phyloP scores from a whole-genome alignment of 2,888 invertebrate genomes.

The Drosophila antonietae region DNA sequence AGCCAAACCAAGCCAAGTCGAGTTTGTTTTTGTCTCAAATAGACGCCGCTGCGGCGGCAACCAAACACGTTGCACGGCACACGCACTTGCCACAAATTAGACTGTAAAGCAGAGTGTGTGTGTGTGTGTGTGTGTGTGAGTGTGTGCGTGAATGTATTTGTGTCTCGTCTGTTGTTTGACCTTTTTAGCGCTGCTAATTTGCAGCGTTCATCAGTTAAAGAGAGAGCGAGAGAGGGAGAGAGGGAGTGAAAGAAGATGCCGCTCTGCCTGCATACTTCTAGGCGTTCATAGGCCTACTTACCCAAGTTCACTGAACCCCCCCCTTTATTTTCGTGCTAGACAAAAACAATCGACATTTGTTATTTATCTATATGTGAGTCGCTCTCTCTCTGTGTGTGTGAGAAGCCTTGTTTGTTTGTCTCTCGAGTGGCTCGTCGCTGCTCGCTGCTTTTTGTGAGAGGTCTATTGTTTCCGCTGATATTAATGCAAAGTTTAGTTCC shows the following conservation, averaged over 20 bases:
- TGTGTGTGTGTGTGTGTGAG: conserved; percentile 7
- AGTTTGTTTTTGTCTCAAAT: conserved; percentile 26
- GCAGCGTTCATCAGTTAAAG: conserved; percentile 60
- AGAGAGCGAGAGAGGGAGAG: neutral
- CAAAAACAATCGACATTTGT: conserved; percentile 52
- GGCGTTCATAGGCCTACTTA: conserved; percentile 37
- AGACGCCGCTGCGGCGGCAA: conserved; percentile 34
- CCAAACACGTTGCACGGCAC: conserved; percentile 35
- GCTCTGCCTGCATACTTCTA: conserved; percentile 42
- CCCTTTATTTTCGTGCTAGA: conserved; percentile 27
- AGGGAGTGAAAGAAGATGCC: neutral
- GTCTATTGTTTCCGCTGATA: conserved; percentile 49
- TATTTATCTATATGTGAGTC: conserved; percentile 29
- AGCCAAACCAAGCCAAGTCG: neutral
- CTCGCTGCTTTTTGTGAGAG: conserved; percentile 36
- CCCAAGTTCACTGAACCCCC: conserved; percentile 62
- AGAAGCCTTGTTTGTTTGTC: conserved; percentile 27
- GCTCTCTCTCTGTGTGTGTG: conserved; percentile 23
- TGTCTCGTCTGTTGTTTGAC: conserved; percentile 66
- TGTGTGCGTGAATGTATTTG: neutral
- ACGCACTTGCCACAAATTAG: conserved; percentile 46
- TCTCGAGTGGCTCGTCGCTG: conserved; percentile 19
- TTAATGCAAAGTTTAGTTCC: conserved; percentile 50
- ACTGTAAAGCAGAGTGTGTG: neutral
- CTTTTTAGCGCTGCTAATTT: conserved; percentile 66